These are phyloP conservation scores for Pygoscelis adeliae DNA, from an alignment of 2,113 vertebrate species.

Conservation along the genomic window DNA sequence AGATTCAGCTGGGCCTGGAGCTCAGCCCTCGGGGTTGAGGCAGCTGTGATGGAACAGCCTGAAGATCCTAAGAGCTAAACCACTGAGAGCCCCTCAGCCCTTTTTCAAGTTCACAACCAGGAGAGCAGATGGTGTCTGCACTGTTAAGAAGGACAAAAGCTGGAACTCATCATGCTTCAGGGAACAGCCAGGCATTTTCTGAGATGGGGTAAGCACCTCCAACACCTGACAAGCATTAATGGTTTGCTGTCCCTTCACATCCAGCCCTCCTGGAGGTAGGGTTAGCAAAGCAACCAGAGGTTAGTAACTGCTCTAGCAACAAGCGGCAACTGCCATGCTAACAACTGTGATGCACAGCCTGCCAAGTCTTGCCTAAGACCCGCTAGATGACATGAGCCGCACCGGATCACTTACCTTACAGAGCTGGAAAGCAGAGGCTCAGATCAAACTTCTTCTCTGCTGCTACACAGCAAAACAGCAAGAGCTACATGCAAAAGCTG, in stretches of 20 bases:
- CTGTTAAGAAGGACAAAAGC: too few species aligned
- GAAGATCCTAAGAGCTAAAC: background rate
- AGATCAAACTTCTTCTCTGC: background rate
- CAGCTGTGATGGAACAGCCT: background rate
- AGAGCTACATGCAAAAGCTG: background rate
- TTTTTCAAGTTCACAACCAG: too few species aligned
- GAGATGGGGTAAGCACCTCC: background rate
- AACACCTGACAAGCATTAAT: background rate
- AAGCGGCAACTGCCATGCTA: background rate
- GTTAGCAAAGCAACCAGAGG: background rate
- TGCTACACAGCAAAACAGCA: background rate
- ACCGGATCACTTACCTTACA: background rate
- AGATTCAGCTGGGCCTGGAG: background rate
- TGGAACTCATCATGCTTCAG: background rate
- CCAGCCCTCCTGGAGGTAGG: background rate
- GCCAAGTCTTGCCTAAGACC: background rate
- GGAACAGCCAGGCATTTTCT: background rate
- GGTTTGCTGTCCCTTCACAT: background rate
- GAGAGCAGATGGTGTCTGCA: background rate
- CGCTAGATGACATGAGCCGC: too few species aligned
- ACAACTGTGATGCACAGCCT: background rate
- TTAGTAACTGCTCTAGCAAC: background rate
- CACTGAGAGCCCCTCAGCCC: too few species aligned
- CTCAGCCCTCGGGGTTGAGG: background rate
- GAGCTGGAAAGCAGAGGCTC: background rate